phyloP scores from a whole-genome alignment of 2,888 invertebrate species.

The Diaprepes abbreviatus region DNA sequence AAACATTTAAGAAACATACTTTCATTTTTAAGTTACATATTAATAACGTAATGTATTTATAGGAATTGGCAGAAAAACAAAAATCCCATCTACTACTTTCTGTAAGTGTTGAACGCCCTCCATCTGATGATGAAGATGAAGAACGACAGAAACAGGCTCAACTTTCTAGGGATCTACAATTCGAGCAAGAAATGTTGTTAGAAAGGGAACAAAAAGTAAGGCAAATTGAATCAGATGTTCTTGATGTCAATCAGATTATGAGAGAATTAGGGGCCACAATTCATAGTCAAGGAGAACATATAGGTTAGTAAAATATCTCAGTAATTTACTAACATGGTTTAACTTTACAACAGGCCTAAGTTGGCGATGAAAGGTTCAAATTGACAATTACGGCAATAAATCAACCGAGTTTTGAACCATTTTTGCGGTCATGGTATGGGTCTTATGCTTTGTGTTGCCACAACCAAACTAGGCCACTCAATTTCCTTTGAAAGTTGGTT shows the following conservation, averaged over 20 bases:
- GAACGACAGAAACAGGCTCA: constrained; percentile 66
- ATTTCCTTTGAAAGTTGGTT: no score
- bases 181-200: constrained; percentile 83
- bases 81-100: constrained; percentile 72
- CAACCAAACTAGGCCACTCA: no score
- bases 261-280: constrained; percentile 80
- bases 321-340: no score
- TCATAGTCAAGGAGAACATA: constrained; percentile 78
- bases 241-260: constrained; percentile 90
- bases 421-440: no score
- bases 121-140: constrained; percentile 62
- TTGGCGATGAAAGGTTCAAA: no score
- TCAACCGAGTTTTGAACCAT: no score
- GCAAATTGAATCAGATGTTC: constrained; percentile 84
- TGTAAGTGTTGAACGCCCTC: constrained; percentile 62
- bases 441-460: no score
- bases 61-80: constrained; percentile 79
- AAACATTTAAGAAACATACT: no score
- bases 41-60: not conserved
- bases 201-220: constrained; percentile 86
- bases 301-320: constrained; percentile 74
- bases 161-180: constrained; percentile 75
- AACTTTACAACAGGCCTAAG: no score
- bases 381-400: no score
- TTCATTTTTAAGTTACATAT: no score